These are phyloP conservation scores for Euwallacea fornicatus DNA, from an alignment of 1,140 invertebrate genomes.

Conservation along the genomic window DNA sequence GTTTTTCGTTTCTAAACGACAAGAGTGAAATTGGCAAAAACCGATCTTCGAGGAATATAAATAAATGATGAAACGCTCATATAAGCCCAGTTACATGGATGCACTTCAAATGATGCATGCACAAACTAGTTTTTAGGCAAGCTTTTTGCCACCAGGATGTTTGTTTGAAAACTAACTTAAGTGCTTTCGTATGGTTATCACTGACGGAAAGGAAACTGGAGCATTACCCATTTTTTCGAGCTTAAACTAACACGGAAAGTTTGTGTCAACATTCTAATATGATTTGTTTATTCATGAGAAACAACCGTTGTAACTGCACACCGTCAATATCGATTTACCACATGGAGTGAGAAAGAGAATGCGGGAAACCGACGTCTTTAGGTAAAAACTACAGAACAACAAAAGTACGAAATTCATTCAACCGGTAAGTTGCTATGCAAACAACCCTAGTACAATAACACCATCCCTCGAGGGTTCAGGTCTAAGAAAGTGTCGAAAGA, in stretches of 20 bases:
- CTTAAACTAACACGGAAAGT: background rate
- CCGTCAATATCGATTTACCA: slow-evolving; percentile 1
- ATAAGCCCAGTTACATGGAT: background rate
- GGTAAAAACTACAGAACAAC: background rate
- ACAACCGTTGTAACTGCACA: slow-evolving; percentile 2
- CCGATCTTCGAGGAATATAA: too few species aligned
- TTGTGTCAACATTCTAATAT: too few species aligned
- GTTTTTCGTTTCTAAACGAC: too few species aligned
- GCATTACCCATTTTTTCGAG: background rate
- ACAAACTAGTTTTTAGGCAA: background rate
- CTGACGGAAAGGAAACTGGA: background rate
- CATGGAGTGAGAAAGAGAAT: background rate
- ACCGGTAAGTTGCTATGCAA: background rate
- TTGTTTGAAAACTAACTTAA: background rate
- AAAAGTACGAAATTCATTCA: background rate
- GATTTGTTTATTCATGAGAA: slow-evolving; percentile 4
- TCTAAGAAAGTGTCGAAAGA: background rate
- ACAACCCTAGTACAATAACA: background rate
- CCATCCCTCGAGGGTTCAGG: background rate
- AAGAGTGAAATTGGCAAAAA: too few species aligned
- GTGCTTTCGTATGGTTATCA: background rate
- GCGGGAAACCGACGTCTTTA: too few species aligned
- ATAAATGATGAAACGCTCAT: background rate
- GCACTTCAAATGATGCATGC: background rate
- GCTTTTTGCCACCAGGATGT: background rate